A percentile compares a stretch with the other conserved stretches of the same genome.
Conservation (phyloP, 2,113 vertebrate species). For the Osmerus mordax region DNA sequence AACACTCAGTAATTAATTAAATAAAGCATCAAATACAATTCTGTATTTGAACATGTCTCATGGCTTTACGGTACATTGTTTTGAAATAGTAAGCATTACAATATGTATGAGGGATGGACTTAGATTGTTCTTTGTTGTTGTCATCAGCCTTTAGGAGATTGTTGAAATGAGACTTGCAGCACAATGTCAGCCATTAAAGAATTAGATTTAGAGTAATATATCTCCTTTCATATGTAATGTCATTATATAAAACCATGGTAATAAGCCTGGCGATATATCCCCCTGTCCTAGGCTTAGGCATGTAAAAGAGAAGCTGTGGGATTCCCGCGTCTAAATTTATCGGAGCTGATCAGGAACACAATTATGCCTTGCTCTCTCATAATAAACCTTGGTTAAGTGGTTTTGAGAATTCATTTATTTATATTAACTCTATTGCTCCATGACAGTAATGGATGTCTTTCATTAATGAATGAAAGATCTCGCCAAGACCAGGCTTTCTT, state of each 20-base stretch:
- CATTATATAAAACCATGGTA: constrained; percentile 55
- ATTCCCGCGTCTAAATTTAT: constrained; percentile 57
- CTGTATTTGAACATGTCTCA: too few relatives aligned
- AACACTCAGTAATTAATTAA: too few relatives aligned
- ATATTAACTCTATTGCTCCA: constrained; percentile 63
- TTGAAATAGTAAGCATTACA: too few relatives aligned
- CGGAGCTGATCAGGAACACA: constrained; percentile 70
- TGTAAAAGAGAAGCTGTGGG: constrained; percentile 50
- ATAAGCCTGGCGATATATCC: constrained; percentile 55
- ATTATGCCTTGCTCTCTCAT: constrained; percentile 70
- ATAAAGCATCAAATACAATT: too few relatives aligned
- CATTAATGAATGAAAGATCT: constrained; percentile 63
- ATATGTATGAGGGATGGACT: too few relatives aligned
- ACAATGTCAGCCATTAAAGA: constrained; percentile 43
- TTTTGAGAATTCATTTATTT: constrained; percentile 74
- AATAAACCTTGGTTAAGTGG: constrained; percentile 71
- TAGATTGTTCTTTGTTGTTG: not conserved
- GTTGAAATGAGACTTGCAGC: constrained; percentile 33
- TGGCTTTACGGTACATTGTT: too few relatives aligned
- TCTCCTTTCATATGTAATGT: constrained; percentile 55
- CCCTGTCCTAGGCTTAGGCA: not conserved
- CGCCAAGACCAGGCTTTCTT: constrained; percentile 25
- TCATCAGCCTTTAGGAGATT: constrained; percentile 5
- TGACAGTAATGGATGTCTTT: constrained; percentile 72
- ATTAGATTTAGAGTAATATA: constrained; percentile 44